Percentiles rank a stretch among this genome's conserved stretches.
phyloP scores from a whole-genome alignment of 1,140 invertebrate species.

The Bombus confusus region DNA sequence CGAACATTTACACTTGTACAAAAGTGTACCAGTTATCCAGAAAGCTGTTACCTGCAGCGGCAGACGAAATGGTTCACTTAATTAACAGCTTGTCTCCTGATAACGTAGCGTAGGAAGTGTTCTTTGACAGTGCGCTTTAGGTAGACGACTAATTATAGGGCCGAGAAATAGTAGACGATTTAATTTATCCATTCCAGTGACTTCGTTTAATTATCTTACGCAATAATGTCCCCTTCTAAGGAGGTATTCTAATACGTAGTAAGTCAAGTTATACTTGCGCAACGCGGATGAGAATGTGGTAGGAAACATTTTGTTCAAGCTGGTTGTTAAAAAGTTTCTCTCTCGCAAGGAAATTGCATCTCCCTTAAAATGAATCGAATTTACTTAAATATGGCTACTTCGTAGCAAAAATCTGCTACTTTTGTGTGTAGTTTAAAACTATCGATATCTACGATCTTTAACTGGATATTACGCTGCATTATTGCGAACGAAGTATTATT shows the following conservation, averaged over 20 bases:
- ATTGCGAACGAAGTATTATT: too few species aligned
- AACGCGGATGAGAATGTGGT: not conserved
- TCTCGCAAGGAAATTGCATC: not conserved
- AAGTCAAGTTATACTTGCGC: conserved; percentile 11
- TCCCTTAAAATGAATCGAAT: not conserved
- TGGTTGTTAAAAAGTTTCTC: not conserved
- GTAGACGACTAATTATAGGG: conserved; percentile 52
- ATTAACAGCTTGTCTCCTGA: conserved; percentile 57
- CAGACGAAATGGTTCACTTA: conserved; percentile 44
- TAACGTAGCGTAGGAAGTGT: conserved; percentile 44
- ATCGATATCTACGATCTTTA: too few species aligned
- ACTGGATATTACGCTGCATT: too few species aligned
- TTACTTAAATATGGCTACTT: not conserved
- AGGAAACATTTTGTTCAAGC: not conserved
- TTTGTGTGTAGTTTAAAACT: too few species aligned
- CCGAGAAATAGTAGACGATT: conserved; percentile 55
- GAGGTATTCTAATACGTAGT: conserved; percentile 30
- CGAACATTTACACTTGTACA: conserved; percentile 33
- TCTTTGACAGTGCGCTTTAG: conserved; percentile 51
- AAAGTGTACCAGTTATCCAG: conserved; percentile 42
- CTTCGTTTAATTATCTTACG: conserved; percentile 56
- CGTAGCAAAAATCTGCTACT: too few species aligned
- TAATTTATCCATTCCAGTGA: conserved; percentile 55
- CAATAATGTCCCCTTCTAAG: conserved; percentile 46
- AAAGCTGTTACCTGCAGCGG: conserved; percentile 40